Evolutionary conservation across 2,888 invertebrate genomes (phyloP).

Genomic region (Diarsia dahlii): DNA sequence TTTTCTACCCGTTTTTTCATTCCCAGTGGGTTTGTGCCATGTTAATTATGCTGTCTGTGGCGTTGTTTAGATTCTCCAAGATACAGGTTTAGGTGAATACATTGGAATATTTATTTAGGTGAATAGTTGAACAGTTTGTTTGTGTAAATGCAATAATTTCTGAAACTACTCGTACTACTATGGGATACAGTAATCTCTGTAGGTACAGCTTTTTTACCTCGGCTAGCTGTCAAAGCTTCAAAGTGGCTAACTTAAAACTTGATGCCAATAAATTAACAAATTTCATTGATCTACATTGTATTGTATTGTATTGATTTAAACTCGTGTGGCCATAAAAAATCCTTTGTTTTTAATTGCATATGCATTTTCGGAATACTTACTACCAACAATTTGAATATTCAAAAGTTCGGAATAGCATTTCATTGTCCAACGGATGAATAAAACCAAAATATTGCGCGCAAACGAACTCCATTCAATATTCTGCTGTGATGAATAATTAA

Average conservation of each 20-base stretch:
- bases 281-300: background rate
- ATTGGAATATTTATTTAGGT: too few relatives aligned
- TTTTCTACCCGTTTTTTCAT: background rate
- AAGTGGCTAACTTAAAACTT: background rate
- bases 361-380: constrained; percentile 38
- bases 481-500: constrained; percentile 71
- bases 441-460: constrained; percentile 61
- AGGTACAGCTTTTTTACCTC: background rate
- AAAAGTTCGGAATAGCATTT: constrained; percentile 50
- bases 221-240: background rate
- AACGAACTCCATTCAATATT: constrained; percentile 65
- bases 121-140: background rate
- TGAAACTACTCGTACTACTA: background rate
- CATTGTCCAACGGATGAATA: constrained; percentile 54
- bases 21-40: background rate
- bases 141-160: background rate
- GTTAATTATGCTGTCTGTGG: background rate
- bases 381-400: constrained; percentile 51
- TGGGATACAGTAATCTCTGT: background rate
- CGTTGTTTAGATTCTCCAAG: background rate
- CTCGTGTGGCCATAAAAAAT: background rate
- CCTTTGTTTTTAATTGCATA: constrained; percentile 21
- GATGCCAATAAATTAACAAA: background rate
- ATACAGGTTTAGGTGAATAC: background rate
- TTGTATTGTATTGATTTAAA: too few relatives aligned